Percentiles rank a stretch among this genome's conserved stretches.
Evolutionary conservation across 2,888 invertebrate species (phyloP).

Genomic region (Asteroscopus sphinx): DNA sequence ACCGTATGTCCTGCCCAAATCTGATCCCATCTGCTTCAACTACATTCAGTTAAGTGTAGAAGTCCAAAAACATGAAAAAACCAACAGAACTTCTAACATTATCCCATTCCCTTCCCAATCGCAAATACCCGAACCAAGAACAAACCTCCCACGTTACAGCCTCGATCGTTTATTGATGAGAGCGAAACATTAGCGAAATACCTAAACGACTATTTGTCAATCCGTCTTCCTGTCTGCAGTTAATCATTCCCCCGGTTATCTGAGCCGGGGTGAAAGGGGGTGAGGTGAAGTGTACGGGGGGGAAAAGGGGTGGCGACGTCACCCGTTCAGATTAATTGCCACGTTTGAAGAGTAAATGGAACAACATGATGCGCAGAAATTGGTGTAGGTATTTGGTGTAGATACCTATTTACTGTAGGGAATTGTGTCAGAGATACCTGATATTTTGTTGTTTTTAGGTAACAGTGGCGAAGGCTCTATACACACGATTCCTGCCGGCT

Average conservation of each 20-base stretch:
- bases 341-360: conserved; percentile 76
- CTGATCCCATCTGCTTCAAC: no score
- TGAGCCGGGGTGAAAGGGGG: conserved; percentile 62
- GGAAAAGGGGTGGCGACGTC: conserved; percentile 73
- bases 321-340: conserved; percentile 87
- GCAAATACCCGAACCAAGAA: conserved; percentile 51
- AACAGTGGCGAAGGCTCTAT: background rate
- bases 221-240: conserved; percentile 88
- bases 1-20: no score
- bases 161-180: conserved; percentile 86
- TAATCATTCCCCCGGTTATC: conserved; percentile 86
- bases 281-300: conserved; percentile 54
- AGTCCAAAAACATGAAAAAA: background rate
- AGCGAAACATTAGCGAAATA: conserved; percentile 86
- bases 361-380: conserved; percentile 81
- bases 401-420: conserved; percentile 41
- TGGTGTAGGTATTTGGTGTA: conserved; percentile 57
- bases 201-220: conserved; percentile 89
- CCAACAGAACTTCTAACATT: background rate
- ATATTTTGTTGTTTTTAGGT: conserved; percentile 18
- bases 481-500: no score
- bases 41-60: no score
- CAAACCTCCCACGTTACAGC: conserved; percentile 48
- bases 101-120: no score
- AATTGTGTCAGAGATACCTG: conserved; percentile 32